Evolutionary conservation across 2,797 vertebrate genomes (phyloP).

Genomic region (Threskiornis aethiopicus): DNA sequence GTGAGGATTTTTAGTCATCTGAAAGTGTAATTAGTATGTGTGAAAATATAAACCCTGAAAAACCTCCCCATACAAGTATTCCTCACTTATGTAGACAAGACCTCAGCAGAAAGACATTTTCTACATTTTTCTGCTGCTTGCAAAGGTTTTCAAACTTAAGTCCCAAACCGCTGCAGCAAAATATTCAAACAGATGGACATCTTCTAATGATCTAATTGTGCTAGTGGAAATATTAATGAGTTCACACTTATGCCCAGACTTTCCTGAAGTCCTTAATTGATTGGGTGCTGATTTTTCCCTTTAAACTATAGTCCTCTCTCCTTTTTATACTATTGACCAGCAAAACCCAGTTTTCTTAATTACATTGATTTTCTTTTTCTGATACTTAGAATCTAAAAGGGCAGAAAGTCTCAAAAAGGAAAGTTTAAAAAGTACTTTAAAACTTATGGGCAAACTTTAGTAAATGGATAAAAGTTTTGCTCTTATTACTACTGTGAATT

Average conservation of each 20-base stretch:
- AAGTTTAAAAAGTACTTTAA: neutral
- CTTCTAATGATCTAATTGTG: neutral
- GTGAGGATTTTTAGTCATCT: neutral
- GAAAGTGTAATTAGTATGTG: neutral
- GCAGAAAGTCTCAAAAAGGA: neutral
- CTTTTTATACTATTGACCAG: neutral
- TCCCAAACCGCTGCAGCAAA: neutral
- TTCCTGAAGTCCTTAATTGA: neutral
- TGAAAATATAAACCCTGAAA: neutral
- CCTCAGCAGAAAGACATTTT: neutral
- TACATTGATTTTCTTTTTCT: neutral
- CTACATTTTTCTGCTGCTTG: neutral
- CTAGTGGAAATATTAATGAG: neutral
- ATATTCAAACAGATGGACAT: neutral
- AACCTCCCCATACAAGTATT: neutral
- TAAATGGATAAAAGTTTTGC: neutral
- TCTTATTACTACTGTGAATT: neutral
- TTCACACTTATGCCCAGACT: neutral
- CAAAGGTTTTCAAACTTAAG: neutral
- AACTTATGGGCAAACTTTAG: neutral
- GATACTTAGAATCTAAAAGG: neutral
- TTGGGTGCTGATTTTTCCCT: neutral
- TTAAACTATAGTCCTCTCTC: neutral
- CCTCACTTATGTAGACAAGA: rapidly evolving
- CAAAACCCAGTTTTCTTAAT: neutral